Conservation (phyloP, 2,888 invertebrate species). For the Diadromus collaris region DNA sequence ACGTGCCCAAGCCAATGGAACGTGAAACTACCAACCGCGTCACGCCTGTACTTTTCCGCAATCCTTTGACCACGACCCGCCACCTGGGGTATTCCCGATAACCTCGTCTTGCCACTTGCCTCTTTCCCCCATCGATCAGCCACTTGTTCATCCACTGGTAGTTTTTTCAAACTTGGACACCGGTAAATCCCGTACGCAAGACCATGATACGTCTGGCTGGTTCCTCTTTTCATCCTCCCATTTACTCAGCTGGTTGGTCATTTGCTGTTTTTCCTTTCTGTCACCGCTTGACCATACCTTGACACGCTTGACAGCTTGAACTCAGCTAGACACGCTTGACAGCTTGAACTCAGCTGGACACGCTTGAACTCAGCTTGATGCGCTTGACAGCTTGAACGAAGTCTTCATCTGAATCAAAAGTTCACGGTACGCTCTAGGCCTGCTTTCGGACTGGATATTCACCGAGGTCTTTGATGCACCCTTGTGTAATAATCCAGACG, state of each 20-base stretch:
- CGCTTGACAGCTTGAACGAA: no score
- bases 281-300: neutral
- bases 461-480: slow-evolving; percentile 22
- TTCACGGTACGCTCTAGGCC: slow-evolving; percentile 37
- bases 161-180: neutral
- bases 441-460: slow-evolving; percentile 11
- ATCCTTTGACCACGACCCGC: neutral
- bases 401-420: slow-evolving; percentile 47
- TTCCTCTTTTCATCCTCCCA: neutral
- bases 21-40: slow-evolving; percentile 5
- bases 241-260: neutral
- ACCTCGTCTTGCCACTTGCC: slow-evolving; percentile 18
- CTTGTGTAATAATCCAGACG: slow-evolving; percentile 60
- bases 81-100: neutral
- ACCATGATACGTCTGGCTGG: neutral
- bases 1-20: neutral
- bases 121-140: neutral
- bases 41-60: slow-evolving; percentile 10
- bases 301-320: no score
- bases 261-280: neutral
- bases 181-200: neutral
- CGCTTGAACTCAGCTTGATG: no score
- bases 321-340: no score
- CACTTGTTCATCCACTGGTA: neutral
- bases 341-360: no score